phyloP scores from a whole-genome alignment of 2,113 vertebrate species.

The Morone chrysops region DNA sequence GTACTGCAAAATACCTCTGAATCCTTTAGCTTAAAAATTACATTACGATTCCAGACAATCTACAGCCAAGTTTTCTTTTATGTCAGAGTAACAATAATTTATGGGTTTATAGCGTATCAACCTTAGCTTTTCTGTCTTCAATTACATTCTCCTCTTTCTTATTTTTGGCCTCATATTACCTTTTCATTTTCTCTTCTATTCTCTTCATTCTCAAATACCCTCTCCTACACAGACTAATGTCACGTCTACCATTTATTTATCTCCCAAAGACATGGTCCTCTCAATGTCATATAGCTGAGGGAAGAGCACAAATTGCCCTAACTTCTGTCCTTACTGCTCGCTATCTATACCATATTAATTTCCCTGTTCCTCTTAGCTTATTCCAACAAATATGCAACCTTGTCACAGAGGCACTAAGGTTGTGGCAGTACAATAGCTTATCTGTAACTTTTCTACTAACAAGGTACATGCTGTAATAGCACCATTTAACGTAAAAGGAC shows the following conservation, averaged over 20 bases:
- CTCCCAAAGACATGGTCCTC: conserved; percentile 32
- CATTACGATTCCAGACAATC: no score
- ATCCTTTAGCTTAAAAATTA: no score
- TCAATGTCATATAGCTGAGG: conserved; percentile 37
- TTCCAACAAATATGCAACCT: conserved; percentile 41
- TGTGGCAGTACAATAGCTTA: conserved; percentile 33
- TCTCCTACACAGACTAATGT: conserved; percentile 25
- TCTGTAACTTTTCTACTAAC: conserved; percentile 30
- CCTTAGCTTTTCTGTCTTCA: background rate
- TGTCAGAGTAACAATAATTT: background rate
- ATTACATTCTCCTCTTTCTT: background rate
- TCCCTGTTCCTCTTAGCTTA: conserved; percentile 17
- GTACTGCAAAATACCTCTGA: no score
- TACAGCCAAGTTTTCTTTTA: background rate
- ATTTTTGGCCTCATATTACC: conserved; percentile 16
- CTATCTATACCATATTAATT: conserved; percentile 44
- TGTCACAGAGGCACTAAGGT: conserved; percentile 4
- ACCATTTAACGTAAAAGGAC: conserved; percentile 32
- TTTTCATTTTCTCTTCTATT: conserved; percentile 15
- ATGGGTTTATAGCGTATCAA: background rate
- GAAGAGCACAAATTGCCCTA: conserved; percentile 27
- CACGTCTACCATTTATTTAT: conserved; percentile 46
- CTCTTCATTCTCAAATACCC: conserved; percentile 12
- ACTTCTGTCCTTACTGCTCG: conserved; percentile 23
- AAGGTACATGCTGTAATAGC: conserved; percentile 21